Conservation (phyloP, 1,140 invertebrate species). For the Drosophila carrolli region DNA sequence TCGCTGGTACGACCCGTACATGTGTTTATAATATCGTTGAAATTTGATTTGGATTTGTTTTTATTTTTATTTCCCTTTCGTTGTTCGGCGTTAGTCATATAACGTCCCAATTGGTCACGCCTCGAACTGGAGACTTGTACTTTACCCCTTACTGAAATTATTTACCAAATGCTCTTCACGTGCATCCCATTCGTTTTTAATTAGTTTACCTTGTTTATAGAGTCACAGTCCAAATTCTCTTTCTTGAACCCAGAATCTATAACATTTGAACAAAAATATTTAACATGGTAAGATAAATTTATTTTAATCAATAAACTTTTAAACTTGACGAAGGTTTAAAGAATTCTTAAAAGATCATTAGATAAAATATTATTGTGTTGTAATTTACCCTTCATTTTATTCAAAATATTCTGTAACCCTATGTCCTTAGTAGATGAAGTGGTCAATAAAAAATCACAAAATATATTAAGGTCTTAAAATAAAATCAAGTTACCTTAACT, state of each 20-base stretch:
- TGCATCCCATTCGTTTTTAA: conserved; percentile 42
- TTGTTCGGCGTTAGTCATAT: conserved; percentile 22
- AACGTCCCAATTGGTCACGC: conserved; percentile 52
- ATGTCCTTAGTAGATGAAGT: no score
- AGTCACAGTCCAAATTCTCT: background rate
- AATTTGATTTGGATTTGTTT: conserved; percentile 13
- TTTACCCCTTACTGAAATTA: conserved; percentile 24
- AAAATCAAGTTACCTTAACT: background rate
- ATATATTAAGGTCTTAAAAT: no score
- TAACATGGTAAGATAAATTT: no score
- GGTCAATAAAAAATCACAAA: no score
- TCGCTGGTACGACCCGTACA: conserved; percentile 11
- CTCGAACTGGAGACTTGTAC: conserved; percentile 40
- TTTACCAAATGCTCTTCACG: conserved; percentile 50
- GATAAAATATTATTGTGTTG: no score
- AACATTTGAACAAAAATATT: background rate
- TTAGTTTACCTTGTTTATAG: conserved; percentile 39
- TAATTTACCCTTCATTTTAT: no score
- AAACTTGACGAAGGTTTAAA: no score
- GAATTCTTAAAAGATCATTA: no score
- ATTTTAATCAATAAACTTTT: no score
- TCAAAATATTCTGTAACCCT: no score
- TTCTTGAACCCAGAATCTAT: background rate
- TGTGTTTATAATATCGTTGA: conserved; percentile 33
- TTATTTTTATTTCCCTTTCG: conserved; percentile 31